A percentile compares a stretch with the other conserved stretches of the same genome.
These are phyloP conservation scores for Perca schrenkii DNA, from an alignment of 2,113 vertebrate genomes.

Conservation along the genomic window DNA sequence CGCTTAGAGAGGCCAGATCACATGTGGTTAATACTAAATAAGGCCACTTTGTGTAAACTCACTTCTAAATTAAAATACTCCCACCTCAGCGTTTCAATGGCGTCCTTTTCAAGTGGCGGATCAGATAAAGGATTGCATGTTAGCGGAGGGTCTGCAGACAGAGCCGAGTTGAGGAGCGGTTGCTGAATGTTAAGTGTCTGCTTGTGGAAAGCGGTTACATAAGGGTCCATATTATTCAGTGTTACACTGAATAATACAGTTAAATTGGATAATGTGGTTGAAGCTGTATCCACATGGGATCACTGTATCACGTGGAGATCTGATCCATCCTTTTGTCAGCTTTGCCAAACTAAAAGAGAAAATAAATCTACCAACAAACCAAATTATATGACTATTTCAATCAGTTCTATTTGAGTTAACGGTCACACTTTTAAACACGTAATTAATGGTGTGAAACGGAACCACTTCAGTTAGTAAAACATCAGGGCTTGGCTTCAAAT, in stretches of 20 bases:
- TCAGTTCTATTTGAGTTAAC: too few relatives aligned
- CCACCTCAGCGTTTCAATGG: background rate
- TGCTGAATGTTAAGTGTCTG: slow-evolving; percentile 18
- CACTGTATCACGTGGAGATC: slow-evolving; percentile 16
- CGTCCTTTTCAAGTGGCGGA: slow-evolving; percentile 13
- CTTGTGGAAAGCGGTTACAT: slow-evolving; percentile 27
- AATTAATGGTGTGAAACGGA: too few relatives aligned
- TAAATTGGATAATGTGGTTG: slow-evolving; percentile 5
- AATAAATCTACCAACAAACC: background rate
- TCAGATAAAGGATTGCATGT: slow-evolving; percentile 16
- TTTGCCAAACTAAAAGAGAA: background rate
- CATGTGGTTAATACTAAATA: background rate
- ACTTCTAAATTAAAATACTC: slow-evolving; percentile 31
- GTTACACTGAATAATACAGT: slow-evolving; percentile 25
- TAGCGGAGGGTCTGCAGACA: background rate
- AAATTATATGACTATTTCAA: too few relatives aligned
- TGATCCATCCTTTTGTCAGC: background rate
- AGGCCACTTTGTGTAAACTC: background rate
- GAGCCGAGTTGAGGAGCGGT: slow-evolving; percentile 7
- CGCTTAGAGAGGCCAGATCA: background rate
- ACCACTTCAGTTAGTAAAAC: too few relatives aligned
- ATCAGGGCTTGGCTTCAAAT: too few relatives aligned
- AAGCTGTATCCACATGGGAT: slow-evolving; percentile 30
- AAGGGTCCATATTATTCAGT: background rate
- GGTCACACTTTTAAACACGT: too few relatives aligned